phyloP scores from a whole-genome alignment of 2,888 invertebrate genomes.

The Parelbella ahira region DNA sequence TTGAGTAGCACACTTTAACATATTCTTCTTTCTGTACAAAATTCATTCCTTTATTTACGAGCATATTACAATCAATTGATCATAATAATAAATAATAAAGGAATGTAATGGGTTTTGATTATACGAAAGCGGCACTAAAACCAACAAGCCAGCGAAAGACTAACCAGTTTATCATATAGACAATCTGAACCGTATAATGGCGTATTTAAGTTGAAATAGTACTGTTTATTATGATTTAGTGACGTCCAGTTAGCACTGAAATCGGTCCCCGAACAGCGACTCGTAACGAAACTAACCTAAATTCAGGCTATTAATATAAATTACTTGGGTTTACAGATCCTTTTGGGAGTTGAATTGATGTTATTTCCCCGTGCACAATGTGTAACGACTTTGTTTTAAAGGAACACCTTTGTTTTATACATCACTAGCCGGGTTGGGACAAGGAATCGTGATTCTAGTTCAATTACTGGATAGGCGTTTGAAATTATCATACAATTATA shows the following conservation, averaged over 20 bases:
- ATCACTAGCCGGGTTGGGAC: too few relatives aligned
- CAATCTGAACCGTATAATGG: slow-evolving; percentile 13
- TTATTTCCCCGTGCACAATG: slow-evolving; percentile 53
- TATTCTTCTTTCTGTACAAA: too few relatives aligned
- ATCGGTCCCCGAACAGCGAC: slow-evolving; percentile 64
- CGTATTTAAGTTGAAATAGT: slow-evolving; percentile 29
- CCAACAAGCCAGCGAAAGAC: slow-evolving; percentile 4
- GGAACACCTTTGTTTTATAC: too few relatives aligned
- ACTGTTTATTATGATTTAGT: slow-evolving; percentile 53
- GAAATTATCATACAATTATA: too few relatives aligned
- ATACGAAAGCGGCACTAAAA: too few relatives aligned
- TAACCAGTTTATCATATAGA: slow-evolving; percentile 6
- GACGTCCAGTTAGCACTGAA: slow-evolving; percentile 50
- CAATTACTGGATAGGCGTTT: too few relatives aligned
- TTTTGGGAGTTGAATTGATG: slow-evolving; percentile 61
- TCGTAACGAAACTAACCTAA: slow-evolving; percentile 65
- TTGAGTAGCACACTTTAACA: too few relatives aligned
- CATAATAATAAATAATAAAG: too few relatives aligned
- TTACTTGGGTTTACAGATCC: slow-evolving; percentile 73
- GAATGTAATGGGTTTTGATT: too few relatives aligned
- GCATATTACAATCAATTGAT: too few relatives aligned
- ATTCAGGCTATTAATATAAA: slow-evolving; percentile 73
- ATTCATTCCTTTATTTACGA: too few relatives aligned
- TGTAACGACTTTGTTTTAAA: slow-evolving; percentile 47
- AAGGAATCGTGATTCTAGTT: too few relatives aligned